Base-by-base conservation (phyloP, 2,113 vertebrate genomes). In the Holacanthus passer region DNA sequence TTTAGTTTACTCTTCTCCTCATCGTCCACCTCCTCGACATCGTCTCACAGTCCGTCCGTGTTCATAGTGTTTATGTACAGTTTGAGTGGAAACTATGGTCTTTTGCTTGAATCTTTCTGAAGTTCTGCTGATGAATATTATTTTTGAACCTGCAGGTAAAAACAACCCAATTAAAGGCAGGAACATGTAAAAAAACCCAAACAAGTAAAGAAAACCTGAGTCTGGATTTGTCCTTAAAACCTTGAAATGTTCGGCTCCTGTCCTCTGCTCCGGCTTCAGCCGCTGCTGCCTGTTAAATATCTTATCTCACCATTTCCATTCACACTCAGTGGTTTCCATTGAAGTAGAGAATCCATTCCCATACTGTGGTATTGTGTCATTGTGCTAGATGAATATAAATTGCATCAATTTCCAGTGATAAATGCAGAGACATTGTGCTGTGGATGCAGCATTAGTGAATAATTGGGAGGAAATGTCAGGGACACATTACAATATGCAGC, bases 341-440 rank as follows among this genome's bases (percentile, higher is more conserved):
- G 86, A 88, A 89, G 88, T 79, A 75, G 66, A 68, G 75, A 86
- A 91, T 85, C 85, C 87, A 81, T 90, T 87, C 85, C 91, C 72
- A 79, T 24, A 64, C 74, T 81, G 64, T 58, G 89, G 24, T 78
- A 53, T 85, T 86, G 88, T 93, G 90, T 85, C 86, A 78, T 80
- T 72, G 82, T 81, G 89, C 83, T 55, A 83, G 89, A 92, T 93
- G 90, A 92, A 93, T 89, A 92, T 92, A 92, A 91, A 92, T 91
- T 85, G 90, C 89, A 87, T 90, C 89, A 90, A 88, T 93, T 92
- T 91, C 81, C 83, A 88, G 83, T 83, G 89, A 89, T 92, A 83
- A 92, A 92, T 92, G 84, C 75, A 50, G 81, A 86, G 89, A 90
- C 85, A 70, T 82, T 88, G 88, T 81, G 89, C 85, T 79, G 87